These are phyloP conservation scores for Heterocephalus glaber DNA, from an alignment of 2,113 vertebrate genomes.

Conservation along the genomic window DNA sequence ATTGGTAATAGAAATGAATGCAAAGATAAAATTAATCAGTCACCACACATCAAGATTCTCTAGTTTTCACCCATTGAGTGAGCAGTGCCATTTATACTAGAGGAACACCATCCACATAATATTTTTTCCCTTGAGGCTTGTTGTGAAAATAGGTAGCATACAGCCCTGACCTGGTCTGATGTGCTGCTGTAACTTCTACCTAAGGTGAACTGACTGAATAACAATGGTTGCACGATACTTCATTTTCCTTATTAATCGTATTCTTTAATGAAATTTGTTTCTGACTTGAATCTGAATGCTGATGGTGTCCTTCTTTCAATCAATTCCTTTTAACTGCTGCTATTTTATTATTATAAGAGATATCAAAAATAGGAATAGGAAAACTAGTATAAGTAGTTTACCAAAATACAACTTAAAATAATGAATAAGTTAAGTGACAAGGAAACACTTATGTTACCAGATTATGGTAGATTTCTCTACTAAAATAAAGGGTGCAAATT, in stretches of 20 bases:
- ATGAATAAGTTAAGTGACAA: constrained; percentile 44
- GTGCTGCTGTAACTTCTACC: neutral
- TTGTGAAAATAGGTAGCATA: neutral
- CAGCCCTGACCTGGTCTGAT: accelerated
- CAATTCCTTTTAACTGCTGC: neutral
- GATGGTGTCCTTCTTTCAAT: neutral
- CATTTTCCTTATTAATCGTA: neutral
- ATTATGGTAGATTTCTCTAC: neutral
- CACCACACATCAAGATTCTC: neutral
- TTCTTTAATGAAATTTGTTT: constrained; percentile 27
- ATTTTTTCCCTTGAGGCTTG: neutral
- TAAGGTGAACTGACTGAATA: neutral
- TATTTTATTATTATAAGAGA: neutral
- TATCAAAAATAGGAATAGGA: constrained; percentile 25
- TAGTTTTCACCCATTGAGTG: neutral
- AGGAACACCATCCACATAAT: neutral
- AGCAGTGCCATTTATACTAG: neutral
- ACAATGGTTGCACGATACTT: neutral
- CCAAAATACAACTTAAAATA: constrained; percentile 46
- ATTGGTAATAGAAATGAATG: neutral
- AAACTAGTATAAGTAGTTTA: neutral
- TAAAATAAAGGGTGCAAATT: neutral
- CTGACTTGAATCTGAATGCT: neutral
- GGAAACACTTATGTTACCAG: neutral
- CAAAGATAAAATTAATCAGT: neutral